Conservation (phyloP, 2,888 invertebrate species). For the Caenorhabditis zanzibari region DNA sequence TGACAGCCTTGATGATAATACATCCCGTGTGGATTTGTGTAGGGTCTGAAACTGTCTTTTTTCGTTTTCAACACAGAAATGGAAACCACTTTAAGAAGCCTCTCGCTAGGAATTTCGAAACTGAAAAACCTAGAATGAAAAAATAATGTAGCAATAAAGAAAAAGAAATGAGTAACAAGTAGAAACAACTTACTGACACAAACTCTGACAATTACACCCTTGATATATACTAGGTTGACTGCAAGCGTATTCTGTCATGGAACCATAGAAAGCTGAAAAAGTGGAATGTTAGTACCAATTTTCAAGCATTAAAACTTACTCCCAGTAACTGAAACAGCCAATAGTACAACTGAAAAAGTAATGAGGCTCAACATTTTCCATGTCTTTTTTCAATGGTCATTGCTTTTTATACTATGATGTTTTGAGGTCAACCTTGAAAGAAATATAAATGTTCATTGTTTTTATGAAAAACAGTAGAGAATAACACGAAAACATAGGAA, state of each 20-base stretch:
- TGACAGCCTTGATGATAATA: slow-evolving; percentile 14
- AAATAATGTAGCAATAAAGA: no score
- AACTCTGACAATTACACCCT: slow-evolving; percentile 62
- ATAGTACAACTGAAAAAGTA: background rate
- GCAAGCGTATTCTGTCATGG: slow-evolving; percentile 69
- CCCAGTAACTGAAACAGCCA: background rate
- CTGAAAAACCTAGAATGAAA: no score
- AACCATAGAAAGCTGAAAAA: slow-evolving; percentile 57
- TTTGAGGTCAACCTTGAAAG: background rate
- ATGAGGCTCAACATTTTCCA: background rate
- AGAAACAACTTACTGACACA: slow-evolving; percentile 67
- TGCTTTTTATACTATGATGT: background rate
- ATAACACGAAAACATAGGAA: slow-evolving; percentile 41
- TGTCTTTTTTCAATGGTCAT: background rate
- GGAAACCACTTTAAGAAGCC: no score
- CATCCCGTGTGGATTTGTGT: slow-evolving; percentile 19
- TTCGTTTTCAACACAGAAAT: no score
- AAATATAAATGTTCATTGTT: slow-evolving; percentile 37
- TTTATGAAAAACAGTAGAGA: slow-evolving; percentile 14
- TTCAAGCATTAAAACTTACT: slow-evolving; percentile 19
- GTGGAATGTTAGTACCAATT: no score
- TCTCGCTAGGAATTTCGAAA: no score
- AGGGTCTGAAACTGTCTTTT: slow-evolving; percentile 60
- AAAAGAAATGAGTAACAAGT: no score
- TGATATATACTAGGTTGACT: slow-evolving; percentile 65